Evolutionary conservation across 2,113 vertebrate species (phyloP).

Genomic region (Glaucidium brasilianum): DNA sequence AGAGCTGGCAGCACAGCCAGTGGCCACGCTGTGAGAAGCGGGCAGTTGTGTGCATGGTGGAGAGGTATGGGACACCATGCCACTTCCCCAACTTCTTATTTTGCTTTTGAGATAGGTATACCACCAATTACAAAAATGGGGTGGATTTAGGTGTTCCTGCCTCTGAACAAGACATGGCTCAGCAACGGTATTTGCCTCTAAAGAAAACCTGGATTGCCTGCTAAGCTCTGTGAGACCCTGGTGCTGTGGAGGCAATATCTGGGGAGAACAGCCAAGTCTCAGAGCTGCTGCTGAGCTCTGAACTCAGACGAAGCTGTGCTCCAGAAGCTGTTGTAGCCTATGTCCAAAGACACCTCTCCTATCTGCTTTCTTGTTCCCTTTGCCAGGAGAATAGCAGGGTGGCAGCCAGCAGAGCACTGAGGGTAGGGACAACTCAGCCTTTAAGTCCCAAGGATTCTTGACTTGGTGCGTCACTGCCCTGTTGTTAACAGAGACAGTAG

Average conservation of each 20-base stretch:
- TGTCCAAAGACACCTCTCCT: background rate
- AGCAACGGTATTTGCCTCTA: background rate
- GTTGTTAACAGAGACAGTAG: background rate
- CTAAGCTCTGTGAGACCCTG: background rate
- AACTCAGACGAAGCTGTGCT: background rate
- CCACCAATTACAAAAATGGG: accelerated
- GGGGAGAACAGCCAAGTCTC: accelerated
- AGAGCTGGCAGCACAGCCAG: background rate
- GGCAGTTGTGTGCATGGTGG: background rate
- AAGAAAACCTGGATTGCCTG: background rate
- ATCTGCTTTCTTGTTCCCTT: background rate
- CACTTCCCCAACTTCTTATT: background rate
- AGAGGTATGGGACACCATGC: accelerated
- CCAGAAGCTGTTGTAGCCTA: background rate
- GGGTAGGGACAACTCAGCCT: background rate
- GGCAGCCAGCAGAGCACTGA: background rate
- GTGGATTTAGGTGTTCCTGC: background rate
- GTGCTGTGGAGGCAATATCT: background rate
- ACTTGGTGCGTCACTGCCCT: too few relatives aligned
- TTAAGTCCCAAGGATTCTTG: background rate
- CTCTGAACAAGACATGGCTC: background rate
- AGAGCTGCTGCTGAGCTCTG: background rate
- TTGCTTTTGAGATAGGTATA: background rate
- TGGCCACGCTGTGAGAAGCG: background rate
- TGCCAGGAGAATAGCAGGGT: background rate